phyloP scores from a whole-genome alignment of 2,888 invertebrate genomes.

The Caprella mutica region DNA sequence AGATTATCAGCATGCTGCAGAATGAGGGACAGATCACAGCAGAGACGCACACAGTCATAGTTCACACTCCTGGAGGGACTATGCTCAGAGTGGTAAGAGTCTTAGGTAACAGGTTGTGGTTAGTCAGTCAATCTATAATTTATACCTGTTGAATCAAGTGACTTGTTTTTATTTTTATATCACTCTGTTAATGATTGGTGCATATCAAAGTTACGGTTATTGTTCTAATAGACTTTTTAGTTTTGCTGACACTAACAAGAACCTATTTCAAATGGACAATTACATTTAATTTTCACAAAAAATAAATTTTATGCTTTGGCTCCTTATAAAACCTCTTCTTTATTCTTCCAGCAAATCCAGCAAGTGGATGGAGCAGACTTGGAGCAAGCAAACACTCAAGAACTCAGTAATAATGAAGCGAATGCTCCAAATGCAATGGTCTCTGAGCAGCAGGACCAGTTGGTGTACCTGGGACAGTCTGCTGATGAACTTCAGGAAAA shows the following conservation, averaged over 20 bases:
- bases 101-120: no score
- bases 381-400: constrained; percentile 3
- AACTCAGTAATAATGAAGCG: background rate
- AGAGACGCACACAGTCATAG: constrained; percentile 12
- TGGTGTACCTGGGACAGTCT: constrained; percentile 5
- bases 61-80: constrained; percentile 4
- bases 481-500: background rate
- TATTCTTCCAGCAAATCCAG: constrained; percentile 2
- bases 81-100: constrained; percentile 1
- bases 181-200: no score
- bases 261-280: no score
- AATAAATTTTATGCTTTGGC: no score
- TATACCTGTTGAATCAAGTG: no score
- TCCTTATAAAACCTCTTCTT: background rate
- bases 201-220: no score
- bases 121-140: no score
- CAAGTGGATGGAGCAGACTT: constrained; percentile 9
- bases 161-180: no score
- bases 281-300: no score
- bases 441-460: background rate
- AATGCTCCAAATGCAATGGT: background rate
- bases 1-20: constrained; percentile 12
- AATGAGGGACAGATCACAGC: constrained; percentile 13
- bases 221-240: no score
- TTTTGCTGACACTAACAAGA: no score